phyloP scores from a whole-genome alignment of 2,113 vertebrate species.

The Piprites chloris region DNA sequence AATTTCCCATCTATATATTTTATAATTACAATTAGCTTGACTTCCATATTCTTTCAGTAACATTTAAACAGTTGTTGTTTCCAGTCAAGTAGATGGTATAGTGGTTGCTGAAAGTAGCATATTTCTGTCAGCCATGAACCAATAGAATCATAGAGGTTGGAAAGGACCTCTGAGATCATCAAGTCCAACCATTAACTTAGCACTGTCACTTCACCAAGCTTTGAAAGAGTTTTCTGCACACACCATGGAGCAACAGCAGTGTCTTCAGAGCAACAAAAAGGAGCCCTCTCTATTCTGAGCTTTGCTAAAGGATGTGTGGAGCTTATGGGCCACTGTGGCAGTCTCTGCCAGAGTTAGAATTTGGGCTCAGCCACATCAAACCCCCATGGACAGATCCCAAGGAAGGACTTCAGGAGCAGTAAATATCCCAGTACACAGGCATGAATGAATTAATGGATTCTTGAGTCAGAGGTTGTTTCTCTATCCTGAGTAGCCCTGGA shows the following conservation, averaged over 20 bases:
- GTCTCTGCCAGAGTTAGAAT: background rate
- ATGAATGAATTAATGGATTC: background rate
- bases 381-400: background rate
- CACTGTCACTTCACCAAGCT: background rate
- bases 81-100: background rate
- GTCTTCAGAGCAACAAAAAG: background rate
- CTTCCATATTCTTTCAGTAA: background rate
- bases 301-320: background rate
- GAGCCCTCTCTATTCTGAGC: background rate
- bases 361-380: background rate
- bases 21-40: background rate
- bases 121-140: background rate
- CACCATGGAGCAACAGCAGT: background rate
- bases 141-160: no score
- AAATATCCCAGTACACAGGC: background rate
- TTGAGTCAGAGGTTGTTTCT: background rate
- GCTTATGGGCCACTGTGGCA: fast-evolving
- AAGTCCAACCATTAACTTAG: background rate
- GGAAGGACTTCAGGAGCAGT: background rate
- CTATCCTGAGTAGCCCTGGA: background rate
- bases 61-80: background rate
- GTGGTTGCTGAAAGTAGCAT: background rate
- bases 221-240: background rate
- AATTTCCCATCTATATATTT: background rate
- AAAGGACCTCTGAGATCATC: background rate